Base-by-base conservation (phyloP, 1,140 invertebrate species). In the Drosophila ambigua region DNA sequence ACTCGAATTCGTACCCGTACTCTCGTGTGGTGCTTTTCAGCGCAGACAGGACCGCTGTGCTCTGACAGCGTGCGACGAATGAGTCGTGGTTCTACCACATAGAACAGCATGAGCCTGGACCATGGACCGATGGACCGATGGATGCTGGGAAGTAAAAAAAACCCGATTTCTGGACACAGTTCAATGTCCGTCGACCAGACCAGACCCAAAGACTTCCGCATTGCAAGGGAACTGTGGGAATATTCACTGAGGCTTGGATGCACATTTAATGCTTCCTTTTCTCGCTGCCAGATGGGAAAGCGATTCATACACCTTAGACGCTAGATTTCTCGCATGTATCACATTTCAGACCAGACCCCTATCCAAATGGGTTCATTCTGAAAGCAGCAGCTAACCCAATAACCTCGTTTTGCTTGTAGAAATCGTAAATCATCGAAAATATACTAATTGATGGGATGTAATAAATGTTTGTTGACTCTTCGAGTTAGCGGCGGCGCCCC, bases 191-290 rank as follows among this genome's bases (percentile, higher is more conserved):
- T 23, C 35, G 48, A 49, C 41, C 48, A 26, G 31, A 26, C 26
- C 20, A 20, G 20, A 6, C 51, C 68, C 61, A 75, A 85, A 76
- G 62, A 88, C 82, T 87, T 87, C 82, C 82, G 82, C 82, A 88
- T 87, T 87, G 83, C 72, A 45, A 71, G 61, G 68, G 23, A 8
- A 73, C 66, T 80, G 77, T 65, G 73, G 68, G 79, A 83, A 75
- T 52, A 61, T 80, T 51, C 41, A 48, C 45, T 60, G 50, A 31
- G 51, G 24, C 46, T 49, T 57, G 59, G 7, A 28, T 24, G 75
- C 75, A 83, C 64, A 57, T 83, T 61, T 75, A 82, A 83, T 59
- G 71, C 75, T 82, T 75, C 79, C 68, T 49, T 50, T n/a, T n/a
- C n/a, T n/a, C n/a, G 55, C 52, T 45, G 31, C 26, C 41, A 49